Base-by-base conservation (phyloP, 2,888 invertebrate species). In the Chrysolina americana region DNA sequence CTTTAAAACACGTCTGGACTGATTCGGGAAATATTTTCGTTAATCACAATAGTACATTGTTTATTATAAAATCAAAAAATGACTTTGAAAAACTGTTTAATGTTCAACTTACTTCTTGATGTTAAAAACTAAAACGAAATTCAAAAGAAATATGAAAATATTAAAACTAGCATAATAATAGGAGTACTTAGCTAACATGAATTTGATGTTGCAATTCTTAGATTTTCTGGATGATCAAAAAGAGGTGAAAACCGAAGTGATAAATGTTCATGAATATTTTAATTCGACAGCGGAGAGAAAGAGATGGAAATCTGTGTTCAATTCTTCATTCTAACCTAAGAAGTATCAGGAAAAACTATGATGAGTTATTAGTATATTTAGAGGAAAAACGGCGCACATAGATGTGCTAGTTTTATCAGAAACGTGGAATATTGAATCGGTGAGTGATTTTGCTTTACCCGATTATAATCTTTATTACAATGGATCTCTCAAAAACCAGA, bases 101-200 rank as follows among this genome's bases (percentile, higher is more conserved):
- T 62, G 62, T 62, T 62, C 62, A 21, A 62, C 28, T 36, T 44
- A 44, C 44, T 44, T 44, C 44, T 44, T 44, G 44, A 44, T 44
- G 13, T 44, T 2, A 44, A 44, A 44, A 44, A 44, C 8, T 5
- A 44, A 13, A 44, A 44, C 44, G 8, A 44, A 44, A 62, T 62
- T 62, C 23, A 62, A 21, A 62, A 62, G 4, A 21, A 62, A 62
- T 62, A 36, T 23, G 28, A 62, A 36, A 19, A 15, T 62, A 23
- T 62, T 62, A 4, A 15, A 62, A 62, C 62, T 28, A 62, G 21
- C 28, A 23, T 15, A 62, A 23, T 28, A 62, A 62, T 62, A 21
- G 62, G 62, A 62, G 62, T 62, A 62, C 62, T 62, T 62, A 62
- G 62, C 62, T 62, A 28, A 62, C 62, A 62, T 62, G 23, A 62